A percentile compares a stretch with the other conserved stretches of the same genome.
phyloP scores from a whole-genome alignment of 2,797 vertebrate genomes.

The Peromyscus melanophrys region DNA sequence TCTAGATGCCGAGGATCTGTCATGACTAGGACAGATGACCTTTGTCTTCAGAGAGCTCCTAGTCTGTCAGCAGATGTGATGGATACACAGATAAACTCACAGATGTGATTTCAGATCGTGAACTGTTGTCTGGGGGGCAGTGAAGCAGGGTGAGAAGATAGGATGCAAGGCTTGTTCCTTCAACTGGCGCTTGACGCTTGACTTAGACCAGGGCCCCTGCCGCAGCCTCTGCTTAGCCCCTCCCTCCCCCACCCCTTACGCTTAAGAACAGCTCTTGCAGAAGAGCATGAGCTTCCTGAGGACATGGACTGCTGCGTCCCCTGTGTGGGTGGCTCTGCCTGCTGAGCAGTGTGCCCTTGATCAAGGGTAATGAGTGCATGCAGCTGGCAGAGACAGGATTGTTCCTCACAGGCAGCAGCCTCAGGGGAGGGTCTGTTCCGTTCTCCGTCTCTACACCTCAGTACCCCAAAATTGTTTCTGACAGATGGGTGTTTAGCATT shows the following conservation, averaged over 20 bases:
- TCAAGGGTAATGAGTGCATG: constrained; percentile 9
- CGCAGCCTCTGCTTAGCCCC: neutral
- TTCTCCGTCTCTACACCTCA: constrained; percentile 47
- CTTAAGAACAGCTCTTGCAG: neutral
- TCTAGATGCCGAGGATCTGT: neutral
- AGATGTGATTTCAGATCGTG: neutral
- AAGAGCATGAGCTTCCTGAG: neutral
- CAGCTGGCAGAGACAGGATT: neutral
- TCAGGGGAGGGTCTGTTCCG: constrained; percentile 38
- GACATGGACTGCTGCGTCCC: neutral
- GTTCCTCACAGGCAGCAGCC: neutral
- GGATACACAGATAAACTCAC: neutral
- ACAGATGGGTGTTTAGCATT: constrained; percentile 71
- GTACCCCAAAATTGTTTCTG: constrained; percentile 57
- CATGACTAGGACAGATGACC: neutral
- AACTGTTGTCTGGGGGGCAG: neutral
- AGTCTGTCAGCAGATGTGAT: neutral
- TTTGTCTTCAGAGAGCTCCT: neutral
- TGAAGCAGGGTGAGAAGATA: neutral
- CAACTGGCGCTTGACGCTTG: neutral
- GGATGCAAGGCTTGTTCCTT: neutral
- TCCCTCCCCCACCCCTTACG: fast-evolving
- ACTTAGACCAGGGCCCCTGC: neutral
- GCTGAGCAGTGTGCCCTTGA: neutral
- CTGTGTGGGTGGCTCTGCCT: constrained; percentile 4